Conservation (phyloP, 2,797 vertebrate species). For the Monodelphis domestica region DNA sequence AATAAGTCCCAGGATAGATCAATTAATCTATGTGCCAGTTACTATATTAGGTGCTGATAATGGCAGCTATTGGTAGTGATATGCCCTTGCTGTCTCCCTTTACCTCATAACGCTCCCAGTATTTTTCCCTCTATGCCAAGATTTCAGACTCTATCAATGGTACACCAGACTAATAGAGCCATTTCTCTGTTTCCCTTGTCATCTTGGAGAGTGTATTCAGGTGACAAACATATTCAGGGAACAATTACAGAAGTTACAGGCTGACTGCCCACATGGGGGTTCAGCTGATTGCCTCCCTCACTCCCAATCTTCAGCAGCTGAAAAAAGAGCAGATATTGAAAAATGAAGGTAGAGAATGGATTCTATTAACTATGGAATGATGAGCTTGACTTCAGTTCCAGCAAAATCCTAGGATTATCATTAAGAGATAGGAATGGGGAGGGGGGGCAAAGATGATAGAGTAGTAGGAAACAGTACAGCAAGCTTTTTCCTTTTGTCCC, state of each 20-base stretch:
- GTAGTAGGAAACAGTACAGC: not conserved
- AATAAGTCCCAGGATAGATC: not conserved
- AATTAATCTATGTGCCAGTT: not conserved
- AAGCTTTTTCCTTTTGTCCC: not conserved
- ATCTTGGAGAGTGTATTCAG: not conserved
- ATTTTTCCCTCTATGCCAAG: not conserved
- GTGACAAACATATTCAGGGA: not conserved
- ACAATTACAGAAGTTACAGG: not conserved
- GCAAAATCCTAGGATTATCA: not conserved
- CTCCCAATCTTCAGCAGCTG: not conserved
- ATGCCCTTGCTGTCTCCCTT: not conserved
- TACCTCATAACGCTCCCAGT: not conserved
- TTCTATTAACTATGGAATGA: not conserved
- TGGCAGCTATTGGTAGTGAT: not conserved
- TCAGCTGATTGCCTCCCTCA: not conserved
- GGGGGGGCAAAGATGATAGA: not conserved
- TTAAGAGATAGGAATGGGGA: not conserved
- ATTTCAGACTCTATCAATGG: not conserved
- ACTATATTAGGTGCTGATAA: not conserved
- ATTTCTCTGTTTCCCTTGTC: not conserved
- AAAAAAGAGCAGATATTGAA: not conserved
- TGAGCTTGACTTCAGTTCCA: not conserved
- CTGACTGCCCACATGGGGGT: not conserved
- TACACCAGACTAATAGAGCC: not conserved
- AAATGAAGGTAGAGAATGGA: not conserved